Evolutionary conservation across 2,888 invertebrate genomes (phyloP), one percentile per base, ranked within the genome.

Genomic region (Oscheius sp.): DNA sequence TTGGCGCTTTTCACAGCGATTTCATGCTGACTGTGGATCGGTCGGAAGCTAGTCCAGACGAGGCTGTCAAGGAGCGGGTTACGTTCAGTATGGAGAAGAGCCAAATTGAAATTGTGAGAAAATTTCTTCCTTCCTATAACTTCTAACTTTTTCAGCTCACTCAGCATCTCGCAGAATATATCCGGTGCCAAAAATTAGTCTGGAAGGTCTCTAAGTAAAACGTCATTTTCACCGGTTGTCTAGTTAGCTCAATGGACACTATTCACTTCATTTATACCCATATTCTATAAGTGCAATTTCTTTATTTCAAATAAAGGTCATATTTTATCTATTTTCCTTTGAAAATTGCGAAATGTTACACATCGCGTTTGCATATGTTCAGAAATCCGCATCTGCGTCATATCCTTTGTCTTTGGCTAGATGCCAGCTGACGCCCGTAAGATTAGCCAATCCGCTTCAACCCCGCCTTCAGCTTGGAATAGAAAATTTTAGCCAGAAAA

Each of bases 1-100:
- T 97, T 86, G 97, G 97, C 1, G 96, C 96, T 29, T 92, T 94
- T 82, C 92, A 94, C 88, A 95, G 95, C 85, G 96, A 97, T 86
- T 93, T 97, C 83, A 96, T 97, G 96, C 90, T 97, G 83, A 93
- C 96, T 0, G 94, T 95, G 27, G 71, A 74, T 12, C 69, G 78
- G 8, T 81, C 83, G 58, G 77, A 78, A 61, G 70, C 81, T n/a
- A 80, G 82, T 71, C 83, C 87, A 37, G 84, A 86, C 46, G 85
- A 79, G 72, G 79, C 82, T 50, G 68, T 83, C 10, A 79, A 82
- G 57, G 94, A 95, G 86, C 93, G 95, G 88, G 90, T 95, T 83
- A 89, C 95, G 65, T 95, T 95, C 84, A 92, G 92, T 76, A 91
- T 96, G 89, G 63, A 58, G 17, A 80, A 77, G 67, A 72, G 74